Conservation (phyloP, 2,113 vertebrate species). For the Aphyosemion australe region DNA sequence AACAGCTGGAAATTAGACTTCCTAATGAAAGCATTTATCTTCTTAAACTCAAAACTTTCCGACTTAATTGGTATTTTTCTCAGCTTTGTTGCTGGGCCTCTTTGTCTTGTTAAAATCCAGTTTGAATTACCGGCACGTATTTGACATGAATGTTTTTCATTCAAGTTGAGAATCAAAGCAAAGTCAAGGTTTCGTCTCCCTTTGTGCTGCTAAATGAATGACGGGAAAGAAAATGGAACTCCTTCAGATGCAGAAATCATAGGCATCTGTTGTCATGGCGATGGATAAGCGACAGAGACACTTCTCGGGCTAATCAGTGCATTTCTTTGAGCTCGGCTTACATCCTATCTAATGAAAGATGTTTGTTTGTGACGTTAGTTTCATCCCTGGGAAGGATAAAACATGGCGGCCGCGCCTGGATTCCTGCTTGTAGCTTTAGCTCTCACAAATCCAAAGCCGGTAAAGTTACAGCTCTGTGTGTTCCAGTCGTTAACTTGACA, state of each 20-base stretch:
- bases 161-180: neutral
- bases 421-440: conserved; percentile 6
- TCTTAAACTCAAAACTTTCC: no score
- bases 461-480: neutral
- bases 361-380: conserved; percentile 2
- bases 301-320: neutral
- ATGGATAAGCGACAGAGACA: conserved; percentile 1
- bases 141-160: neutral
- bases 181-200: neutral
- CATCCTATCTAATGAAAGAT: neutral
- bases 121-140: neutral
- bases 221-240: neutral
- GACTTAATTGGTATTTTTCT: neutral
- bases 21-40: no score
- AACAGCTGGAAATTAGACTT: no score
- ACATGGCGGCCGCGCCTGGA: neutral
- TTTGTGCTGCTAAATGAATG: neutral
- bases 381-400: neutral
- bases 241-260: neutral
- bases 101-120: no score
- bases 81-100: neutral
- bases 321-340: neutral
- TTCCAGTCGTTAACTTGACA: conserved; percentile 28
- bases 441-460: neutral
- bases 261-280: conserved; percentile 25